Percentiles rank a stretch among this genome's conserved stretches.
These are phyloP conservation scores for Lagodon rhomboides DNA, from an alignment of 2,797 vertebrate genomes.

Conservation along the genomic window DNA sequence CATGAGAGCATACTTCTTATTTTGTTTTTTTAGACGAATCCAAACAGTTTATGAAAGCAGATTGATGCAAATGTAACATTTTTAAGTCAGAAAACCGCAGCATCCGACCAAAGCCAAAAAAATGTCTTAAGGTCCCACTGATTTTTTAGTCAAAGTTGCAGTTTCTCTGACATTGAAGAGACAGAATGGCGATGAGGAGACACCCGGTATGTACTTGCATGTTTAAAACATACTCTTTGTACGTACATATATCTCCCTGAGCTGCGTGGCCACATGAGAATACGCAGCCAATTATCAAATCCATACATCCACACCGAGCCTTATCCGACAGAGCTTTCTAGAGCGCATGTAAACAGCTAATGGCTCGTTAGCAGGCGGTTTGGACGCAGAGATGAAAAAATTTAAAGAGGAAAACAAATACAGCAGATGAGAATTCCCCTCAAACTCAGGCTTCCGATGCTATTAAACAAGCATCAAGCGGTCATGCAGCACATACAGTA, in stretches of 20 bases:
- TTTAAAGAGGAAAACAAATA: neutral
- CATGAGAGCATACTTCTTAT: neutral
- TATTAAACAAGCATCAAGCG: neutral
- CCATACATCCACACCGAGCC: slow-evolving; percentile 19
- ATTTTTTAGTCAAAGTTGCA: neutral
- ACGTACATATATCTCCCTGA: slow-evolving; percentile 14
- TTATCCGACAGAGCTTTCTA: slow-evolving; percentile 17
- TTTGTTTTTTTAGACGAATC: neutral
- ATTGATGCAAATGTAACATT: neutral
- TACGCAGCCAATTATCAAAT: slow-evolving; percentile 27
- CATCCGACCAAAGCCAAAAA: neutral
- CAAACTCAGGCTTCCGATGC: neutral
- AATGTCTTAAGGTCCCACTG: no score
- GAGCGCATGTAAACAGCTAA: slow-evolving; percentile 36
- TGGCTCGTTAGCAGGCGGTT: slow-evolving; percentile 46
- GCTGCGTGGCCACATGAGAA: slow-evolving; percentile 4
- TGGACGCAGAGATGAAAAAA: slow-evolving; percentile 26
- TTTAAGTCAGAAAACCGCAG: neutral
- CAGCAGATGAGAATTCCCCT: neutral
- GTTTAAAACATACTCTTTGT: neutral
- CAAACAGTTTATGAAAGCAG: neutral
- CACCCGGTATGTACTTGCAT: neutral
- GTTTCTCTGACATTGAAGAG: neutral
- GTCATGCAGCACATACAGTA: slow-evolving; percentile 13
- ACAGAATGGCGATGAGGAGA: neutral